Evolutionary conservation across 2,113 vertebrate genomes (phyloP).

Genomic region (Anguilla japonica): DNA sequence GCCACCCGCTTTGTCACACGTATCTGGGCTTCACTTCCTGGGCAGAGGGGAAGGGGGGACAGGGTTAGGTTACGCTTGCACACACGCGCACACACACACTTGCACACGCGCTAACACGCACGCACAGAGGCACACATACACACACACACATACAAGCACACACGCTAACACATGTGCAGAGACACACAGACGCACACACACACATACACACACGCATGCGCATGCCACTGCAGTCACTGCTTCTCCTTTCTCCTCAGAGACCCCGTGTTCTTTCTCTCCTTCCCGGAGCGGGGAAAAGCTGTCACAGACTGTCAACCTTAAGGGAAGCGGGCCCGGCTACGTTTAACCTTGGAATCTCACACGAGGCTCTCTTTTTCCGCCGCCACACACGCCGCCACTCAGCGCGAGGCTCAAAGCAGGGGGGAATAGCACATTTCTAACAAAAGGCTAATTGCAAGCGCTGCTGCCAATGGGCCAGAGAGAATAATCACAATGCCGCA

Average conservation of each 20-base stretch:
- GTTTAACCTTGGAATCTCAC: constrained; percentile 6
- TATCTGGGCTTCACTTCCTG: neutral
- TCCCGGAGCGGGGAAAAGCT: constrained; percentile 3
- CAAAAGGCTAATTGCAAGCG: neutral
- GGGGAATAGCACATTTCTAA: neutral
- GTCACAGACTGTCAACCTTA: constrained; percentile 11
- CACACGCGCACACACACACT: neutral
- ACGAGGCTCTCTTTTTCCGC: neutral
- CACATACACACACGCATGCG: neutral
- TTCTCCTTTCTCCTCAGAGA: neutral
- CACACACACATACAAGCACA: too few species aligned
- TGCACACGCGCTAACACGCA: neutral
- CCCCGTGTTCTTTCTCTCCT: neutral
- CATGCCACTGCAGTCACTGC: neutral
- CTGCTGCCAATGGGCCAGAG: neutral
- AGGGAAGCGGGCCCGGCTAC: neutral
- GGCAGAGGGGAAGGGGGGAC: neutral
- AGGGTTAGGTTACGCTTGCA: neutral
- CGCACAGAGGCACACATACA: neutral
- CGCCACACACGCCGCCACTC: neutral
- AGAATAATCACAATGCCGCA: neutral
- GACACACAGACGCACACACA: neutral
- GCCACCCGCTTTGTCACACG: too few species aligned
- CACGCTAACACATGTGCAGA: neutral
- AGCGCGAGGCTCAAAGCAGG: neutral